Evolutionary conservation across 2,797 vertebrate genomes (phyloP).

Genomic region (Anableps anableps): DNA sequence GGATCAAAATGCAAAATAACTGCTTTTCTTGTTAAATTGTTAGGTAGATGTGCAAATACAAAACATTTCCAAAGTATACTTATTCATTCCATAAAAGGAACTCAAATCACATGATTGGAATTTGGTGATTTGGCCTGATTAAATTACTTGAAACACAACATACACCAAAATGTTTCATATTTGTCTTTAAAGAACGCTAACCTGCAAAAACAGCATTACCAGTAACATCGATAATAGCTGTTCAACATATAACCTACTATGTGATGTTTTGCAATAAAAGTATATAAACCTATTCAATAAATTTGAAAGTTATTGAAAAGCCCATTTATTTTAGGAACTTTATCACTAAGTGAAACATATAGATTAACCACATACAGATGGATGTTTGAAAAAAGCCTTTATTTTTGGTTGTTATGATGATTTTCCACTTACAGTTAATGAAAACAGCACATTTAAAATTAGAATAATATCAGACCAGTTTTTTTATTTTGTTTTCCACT

Average conservation of each 20-base stretch:
- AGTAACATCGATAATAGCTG: neutral
- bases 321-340: too few relatives aligned
- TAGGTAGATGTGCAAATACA: neutral
- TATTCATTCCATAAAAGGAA: neutral
- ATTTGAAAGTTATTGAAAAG: too few relatives aligned
- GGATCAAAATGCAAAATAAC: neutral
- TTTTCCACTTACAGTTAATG: too few relatives aligned
- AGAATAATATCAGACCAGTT: too few relatives aligned
- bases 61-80: neutral
- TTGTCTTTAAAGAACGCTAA: neutral
- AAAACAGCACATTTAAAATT: too few relatives aligned
- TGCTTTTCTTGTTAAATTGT: neutral
- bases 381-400: too few relatives aligned
- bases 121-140: neutral
- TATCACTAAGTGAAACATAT: too few relatives aligned
- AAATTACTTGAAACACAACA: neutral
- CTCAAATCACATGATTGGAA: neutral
- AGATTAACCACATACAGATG: too few relatives aligned
- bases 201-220: neutral
- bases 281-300: too few relatives aligned
- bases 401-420: too few relatives aligned
- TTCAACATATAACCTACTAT: neutral
- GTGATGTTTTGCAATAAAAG: neutral
- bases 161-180: neutral
- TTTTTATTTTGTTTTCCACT: too few relatives aligned